Evolutionary conservation across 2,113 vertebrate genomes (phyloP), one percentile per base, ranked within the genome.

Genomic region (Melanerpes aurifrons): DNA sequence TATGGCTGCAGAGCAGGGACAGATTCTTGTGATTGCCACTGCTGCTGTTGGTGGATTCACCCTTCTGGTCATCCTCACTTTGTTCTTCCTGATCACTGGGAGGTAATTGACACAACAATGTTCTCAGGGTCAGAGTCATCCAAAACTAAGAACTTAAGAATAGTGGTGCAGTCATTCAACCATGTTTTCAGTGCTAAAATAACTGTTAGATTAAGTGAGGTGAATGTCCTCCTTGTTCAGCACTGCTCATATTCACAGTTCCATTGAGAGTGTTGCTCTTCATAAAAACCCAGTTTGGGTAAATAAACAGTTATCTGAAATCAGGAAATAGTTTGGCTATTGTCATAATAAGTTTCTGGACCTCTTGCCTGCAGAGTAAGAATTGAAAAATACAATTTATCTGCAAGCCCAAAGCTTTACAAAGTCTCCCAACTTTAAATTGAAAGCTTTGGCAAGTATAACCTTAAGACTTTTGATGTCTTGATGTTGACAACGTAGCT

Each of bases 71-170:
- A 99, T 99, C 96, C 98, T 99, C 92, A 99, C 98, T 57, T 97
- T 99, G 89, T 99, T 99, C 98, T 98, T 99, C 97, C 97, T 99
- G 82, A 99, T 99, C 97, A 99, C 99, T 28, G 99, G 99, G 82
- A 98, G 99, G 99, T 99, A 99, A 98, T 26, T 64, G 31, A 86
- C 45, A 40, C 37, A 43, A 15, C 19, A 26, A 3, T 22, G 9
- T 69, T 71, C 75, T 72, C 68, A 31, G 11, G 21, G 35, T 62
- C 24, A 68, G 20, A 32, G 11, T 59, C 24, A 68, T 35, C 22
- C 35, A 67, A 59, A 74, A 37, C n/a, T 35, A 35, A 37, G 24
- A 74, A 48, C n/a, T 79, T 37, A 35, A 40, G 26, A 67, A 15
- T 20, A 43, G 45, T 13, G 40, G 13, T 74, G 17, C 82, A 73